Conservation (phyloP, 1,140 invertebrate genomes). For the Manduca sexta region DNA sequence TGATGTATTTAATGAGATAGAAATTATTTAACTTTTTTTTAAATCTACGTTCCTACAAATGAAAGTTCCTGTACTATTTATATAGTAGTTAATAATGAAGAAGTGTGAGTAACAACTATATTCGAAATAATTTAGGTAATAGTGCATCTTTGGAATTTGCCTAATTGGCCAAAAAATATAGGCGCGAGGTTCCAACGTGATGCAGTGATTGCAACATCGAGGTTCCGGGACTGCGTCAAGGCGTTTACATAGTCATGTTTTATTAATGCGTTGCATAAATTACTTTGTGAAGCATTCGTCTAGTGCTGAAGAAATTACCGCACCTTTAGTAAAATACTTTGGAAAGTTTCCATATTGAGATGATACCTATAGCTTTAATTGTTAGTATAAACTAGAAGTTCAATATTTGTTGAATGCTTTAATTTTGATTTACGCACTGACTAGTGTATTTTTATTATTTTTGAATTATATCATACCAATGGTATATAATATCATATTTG, state of each 20-base stretch:
- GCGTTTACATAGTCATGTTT: conserved; percentile 42
- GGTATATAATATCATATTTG: too few relatives aligned
- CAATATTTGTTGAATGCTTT: background rate
- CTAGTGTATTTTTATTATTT: too few relatives aligned
- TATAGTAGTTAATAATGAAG: too few relatives aligned
- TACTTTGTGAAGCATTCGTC: conserved; percentile 32
- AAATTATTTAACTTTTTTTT: too few relatives aligned
- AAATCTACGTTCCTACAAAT: too few relatives aligned
- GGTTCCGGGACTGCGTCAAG: conserved; percentile 17
- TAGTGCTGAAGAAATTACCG: conserved; percentile 31
- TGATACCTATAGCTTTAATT: conserved; percentile 11
- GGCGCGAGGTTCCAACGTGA: conserved; percentile 1
- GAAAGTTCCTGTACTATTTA: too few relatives aligned
- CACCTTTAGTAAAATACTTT: conserved; percentile 25
- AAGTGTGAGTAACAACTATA: too few relatives aligned
- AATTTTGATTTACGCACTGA: background rate
- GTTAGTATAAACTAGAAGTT: conserved; percentile 10
- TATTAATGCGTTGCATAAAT: conserved; percentile 42
- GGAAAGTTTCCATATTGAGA: conserved; percentile 26
- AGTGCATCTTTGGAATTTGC: too few relatives aligned
- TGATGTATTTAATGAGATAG: too few relatives aligned
- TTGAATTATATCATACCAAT: too few relatives aligned
- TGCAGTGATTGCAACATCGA: conserved; percentile 5
- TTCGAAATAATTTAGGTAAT: too few relatives aligned
- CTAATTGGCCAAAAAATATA: background rate